Conservation (phyloP, 1,140 invertebrate species). For the Calliphora vicina region DNA sequence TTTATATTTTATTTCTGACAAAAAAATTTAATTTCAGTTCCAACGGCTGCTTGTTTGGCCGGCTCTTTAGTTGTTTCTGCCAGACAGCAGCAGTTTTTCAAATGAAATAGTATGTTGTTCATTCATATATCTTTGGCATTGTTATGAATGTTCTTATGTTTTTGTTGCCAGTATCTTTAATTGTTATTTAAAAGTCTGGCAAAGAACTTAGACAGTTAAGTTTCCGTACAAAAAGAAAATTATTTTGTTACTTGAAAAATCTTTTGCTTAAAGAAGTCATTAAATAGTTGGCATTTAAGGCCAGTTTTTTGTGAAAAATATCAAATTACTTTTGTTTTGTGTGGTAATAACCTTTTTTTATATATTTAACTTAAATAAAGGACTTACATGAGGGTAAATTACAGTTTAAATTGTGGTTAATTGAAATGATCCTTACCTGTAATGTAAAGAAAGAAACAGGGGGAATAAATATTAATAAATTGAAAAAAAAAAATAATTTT, state of each 20-base stretch:
- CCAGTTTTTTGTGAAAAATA: not conserved
- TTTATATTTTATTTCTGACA: not conserved
- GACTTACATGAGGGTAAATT: not conserved
- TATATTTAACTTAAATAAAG: too few species aligned
- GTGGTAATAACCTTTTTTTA: not conserved
- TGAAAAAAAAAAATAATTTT: too few species aligned
- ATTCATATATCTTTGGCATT: not conserved
- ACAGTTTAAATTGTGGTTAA: not conserved
- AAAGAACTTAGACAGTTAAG: not conserved
- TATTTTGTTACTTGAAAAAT: too few species aligned
- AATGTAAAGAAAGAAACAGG: not conserved
- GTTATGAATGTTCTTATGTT: not conserved
- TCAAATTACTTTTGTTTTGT: not conserved
- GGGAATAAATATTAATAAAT: too few species aligned
- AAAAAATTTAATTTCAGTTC: not conserved
- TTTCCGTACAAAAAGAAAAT: not conserved
- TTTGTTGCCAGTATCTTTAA: not conserved
- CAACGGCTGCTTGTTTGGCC: not conserved
- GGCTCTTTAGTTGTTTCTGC: not conserved
- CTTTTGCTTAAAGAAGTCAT: not conserved
- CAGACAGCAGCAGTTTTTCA: not conserved
- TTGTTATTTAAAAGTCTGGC: conserved; percentile 1
- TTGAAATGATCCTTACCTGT: not conserved
- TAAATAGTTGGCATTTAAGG: not conserved
- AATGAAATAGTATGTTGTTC: not conserved